A percentile compares a stretch with the other conserved stretches of the same genome.
Evolutionary conservation across 2,797 vertebrate genomes (phyloP).

Genomic region (Trichosurus vulpecula): DNA sequence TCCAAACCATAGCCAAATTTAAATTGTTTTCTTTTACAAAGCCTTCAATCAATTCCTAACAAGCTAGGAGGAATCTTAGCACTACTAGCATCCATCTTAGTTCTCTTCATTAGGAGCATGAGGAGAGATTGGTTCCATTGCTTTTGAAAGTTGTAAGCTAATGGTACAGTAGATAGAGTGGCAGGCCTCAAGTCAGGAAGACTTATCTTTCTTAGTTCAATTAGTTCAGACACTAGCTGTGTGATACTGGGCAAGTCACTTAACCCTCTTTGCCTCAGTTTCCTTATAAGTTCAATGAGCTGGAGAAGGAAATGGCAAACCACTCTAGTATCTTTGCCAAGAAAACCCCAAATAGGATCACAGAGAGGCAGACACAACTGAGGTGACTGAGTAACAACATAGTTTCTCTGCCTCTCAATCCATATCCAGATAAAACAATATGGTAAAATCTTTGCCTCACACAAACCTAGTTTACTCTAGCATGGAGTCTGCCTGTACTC

Average conservation of each 20-base stretch:
- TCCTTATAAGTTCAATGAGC: neutral
- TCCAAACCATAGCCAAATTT: neutral
- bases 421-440: neutral
- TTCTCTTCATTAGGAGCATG: too few species aligned
- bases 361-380: neutral
- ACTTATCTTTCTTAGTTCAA: neutral
- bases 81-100: too few species aligned
- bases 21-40: neutral
- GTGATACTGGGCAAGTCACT: neutral
- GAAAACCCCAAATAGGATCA: neutral
- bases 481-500: neutral
- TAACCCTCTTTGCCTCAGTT: neutral
- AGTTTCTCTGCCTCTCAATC: neutral
- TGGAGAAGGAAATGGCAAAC: neutral
- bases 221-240: neutral
- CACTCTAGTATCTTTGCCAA: neutral
- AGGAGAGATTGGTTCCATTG: neutral
- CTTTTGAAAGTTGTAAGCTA: neutral
- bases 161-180: neutral
- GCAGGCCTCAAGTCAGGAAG: neutral
- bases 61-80: too few species aligned
- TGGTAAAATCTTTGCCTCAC: neutral
- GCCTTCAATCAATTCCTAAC: too few species aligned
- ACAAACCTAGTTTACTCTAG: neutral
- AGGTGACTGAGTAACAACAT: neutral